Percentiles rank a stretch among this genome's conserved stretches.
Conservation (phyloP, 2,888 invertebrate species). For the Disparrhopalites patrizii region DNA sequence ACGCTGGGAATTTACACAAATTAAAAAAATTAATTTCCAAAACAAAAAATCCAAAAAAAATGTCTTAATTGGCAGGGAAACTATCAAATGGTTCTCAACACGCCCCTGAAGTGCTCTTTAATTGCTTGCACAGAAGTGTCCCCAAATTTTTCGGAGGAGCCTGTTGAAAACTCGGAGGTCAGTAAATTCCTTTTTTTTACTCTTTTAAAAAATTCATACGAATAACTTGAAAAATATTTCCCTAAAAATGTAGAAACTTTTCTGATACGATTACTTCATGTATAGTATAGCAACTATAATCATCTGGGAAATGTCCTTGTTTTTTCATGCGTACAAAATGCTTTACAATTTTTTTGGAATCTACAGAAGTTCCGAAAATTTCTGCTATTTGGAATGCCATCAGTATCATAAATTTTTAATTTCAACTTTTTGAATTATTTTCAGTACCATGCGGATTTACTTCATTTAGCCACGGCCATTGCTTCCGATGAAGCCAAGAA, state of each 20-base stretch:
- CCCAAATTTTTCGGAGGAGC: constrained; percentile 62
- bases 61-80: constrained; percentile 49
- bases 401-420: too few relatives aligned
- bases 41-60: too few relatives aligned
- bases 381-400: too few relatives aligned
- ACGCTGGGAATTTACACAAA: too few relatives aligned
- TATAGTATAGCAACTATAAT: too few relatives aligned
- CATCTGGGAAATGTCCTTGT: too few relatives aligned
- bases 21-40: too few relatives aligned
- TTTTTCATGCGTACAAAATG: too few relatives aligned
- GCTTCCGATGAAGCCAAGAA: constrained; percentile 61
- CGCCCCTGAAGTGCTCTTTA: constrained; percentile 64
- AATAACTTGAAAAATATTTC: background rate
- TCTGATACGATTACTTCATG: too few relatives aligned
- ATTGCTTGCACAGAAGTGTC: constrained; percentile 74
- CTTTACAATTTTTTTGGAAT: too few relatives aligned
- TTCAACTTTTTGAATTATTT: background rate
- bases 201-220: background rate
- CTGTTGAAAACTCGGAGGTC: constrained; percentile 56
- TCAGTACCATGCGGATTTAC: constrained; percentile 71
- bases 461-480: constrained; percentile 64
- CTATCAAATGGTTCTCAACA: constrained; percentile 59
- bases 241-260: too few relatives aligned
- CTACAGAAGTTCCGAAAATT: too few relatives aligned
- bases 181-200: background rate